Percentiles rank a stretch among this genome's conserved stretches.
phyloP scores from a whole-genome alignment of 1,140 invertebrate genomes.

The Caenorhabditis inopinata region DNA sequence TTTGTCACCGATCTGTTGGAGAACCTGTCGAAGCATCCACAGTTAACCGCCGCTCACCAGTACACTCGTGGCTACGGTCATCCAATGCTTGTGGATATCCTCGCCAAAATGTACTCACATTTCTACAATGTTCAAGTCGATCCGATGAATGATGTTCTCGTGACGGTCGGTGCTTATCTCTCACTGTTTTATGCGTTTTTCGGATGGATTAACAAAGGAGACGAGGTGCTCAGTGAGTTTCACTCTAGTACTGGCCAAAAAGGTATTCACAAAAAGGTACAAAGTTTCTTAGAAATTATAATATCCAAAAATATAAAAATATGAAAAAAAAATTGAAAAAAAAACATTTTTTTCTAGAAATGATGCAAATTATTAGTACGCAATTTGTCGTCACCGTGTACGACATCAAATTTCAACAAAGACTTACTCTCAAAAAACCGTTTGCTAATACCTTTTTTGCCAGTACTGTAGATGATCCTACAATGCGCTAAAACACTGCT shows the following conservation, averaged over 20 bases:
- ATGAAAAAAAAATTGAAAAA: too few relatives aligned
- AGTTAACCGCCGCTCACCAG: conserved; percentile 82
- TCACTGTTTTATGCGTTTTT: conserved; percentile 79
- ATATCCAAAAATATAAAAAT: too few relatives aligned
- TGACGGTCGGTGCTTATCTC: conserved; percentile 89
- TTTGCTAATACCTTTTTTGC: too few relatives aligned
- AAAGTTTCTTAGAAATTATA: not conserved
- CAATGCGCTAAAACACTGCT: too few relatives aligned
- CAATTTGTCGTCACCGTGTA: too few relatives aligned
- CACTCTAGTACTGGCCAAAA: not conserved
- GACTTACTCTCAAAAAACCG: too few relatives aligned
- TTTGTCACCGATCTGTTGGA: conserved; percentile 79
- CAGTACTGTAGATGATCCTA: too few relatives aligned
- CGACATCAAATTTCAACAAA: too few relatives aligned
- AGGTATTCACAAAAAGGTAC: not conserved
- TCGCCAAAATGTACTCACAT: conserved; percentile 82
- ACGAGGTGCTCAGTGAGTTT: conserved; percentile 73
- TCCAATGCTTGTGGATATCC: conserved; percentile 79
- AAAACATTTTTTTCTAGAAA: too few relatives aligned
- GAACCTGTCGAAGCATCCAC: conserved; percentile 72
- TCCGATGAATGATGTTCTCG: conserved; percentile 77
- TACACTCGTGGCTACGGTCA: conserved; percentile 80
- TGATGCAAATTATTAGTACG: too few relatives aligned
- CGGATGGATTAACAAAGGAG: conserved; percentile 74
- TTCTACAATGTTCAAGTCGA: conserved; percentile 77